phyloP scores from a whole-genome alignment of 2,113 vertebrate species.

The Gobio gobio region DNA sequence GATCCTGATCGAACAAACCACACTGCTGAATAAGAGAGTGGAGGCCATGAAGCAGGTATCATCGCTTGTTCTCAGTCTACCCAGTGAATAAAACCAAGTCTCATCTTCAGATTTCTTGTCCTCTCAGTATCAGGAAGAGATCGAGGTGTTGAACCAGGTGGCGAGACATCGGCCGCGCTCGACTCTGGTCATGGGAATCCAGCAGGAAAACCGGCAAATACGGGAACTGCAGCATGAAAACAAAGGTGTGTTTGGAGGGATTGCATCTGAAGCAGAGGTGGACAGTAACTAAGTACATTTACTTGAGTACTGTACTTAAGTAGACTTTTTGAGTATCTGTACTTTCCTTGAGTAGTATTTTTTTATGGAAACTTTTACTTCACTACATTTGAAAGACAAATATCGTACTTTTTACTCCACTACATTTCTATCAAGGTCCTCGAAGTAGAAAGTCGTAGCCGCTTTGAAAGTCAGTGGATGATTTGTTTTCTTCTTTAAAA shows the following conservation, averaged over 20 bases:
- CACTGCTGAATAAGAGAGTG: slow-evolving; percentile 92
- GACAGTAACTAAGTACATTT: no score
- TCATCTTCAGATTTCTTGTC: neutral
- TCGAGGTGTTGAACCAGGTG: slow-evolving; percentile 92
- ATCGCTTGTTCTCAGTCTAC: neutral
- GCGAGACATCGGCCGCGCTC: slow-evolving; percentile 95
- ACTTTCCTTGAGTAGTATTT: no score
- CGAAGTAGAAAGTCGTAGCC: no score
- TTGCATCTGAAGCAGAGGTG: no score
- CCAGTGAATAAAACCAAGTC: neutral
- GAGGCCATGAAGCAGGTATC: slow-evolving; percentile 97
- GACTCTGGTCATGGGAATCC: slow-evolving; percentile 93
- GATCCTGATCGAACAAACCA: slow-evolving; percentile 95
- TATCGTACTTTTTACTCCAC: no score
- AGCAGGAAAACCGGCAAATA: slow-evolving; percentile 98
- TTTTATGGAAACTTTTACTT: no score
- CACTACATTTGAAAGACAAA: no score
- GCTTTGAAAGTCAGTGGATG: no score
- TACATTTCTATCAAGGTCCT: no score
- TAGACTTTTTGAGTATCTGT: no score
- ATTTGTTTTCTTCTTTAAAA: no score
- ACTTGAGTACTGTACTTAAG: no score
- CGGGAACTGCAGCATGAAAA: slow-evolving; percentile 95
- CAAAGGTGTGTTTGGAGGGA: slow-evolving; percentile 80
- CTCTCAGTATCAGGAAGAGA: slow-evolving; percentile 94